These are phyloP conservation scores for Montipora capitata DNA, from an alignment of 92 coral and sea anemone genomes.

Conservation along the genomic window DNA sequence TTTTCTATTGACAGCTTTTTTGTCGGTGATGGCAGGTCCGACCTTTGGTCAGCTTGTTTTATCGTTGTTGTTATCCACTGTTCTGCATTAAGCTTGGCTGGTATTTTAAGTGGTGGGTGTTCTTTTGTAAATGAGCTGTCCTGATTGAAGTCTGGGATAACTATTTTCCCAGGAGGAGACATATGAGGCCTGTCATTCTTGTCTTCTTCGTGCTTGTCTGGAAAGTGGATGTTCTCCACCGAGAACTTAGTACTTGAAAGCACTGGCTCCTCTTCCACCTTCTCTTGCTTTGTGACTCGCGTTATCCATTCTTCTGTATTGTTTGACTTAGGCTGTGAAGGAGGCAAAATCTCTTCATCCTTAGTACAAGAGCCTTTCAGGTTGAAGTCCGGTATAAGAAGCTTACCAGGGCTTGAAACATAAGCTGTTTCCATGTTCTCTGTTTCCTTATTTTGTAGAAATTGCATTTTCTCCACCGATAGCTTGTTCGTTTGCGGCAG, in stretches of 20 bases:
- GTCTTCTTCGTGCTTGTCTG: not conserved
- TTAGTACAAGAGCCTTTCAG: not conserved
- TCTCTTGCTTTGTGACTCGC: not conserved
- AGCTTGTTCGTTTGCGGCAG: slow-evolving; percentile 2
- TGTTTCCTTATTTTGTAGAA: not conserved
- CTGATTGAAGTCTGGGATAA: slow-evolving; percentile 6
- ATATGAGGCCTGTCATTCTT: not conserved
- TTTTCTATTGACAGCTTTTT: not conserved
- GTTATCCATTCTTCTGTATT: not conserved
- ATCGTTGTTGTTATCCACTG: slow-evolving; percentile 1
- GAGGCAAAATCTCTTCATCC: not conserved
- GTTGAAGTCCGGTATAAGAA: not conserved
- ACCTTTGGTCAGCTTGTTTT: not conserved
- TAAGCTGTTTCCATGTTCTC: not conserved
- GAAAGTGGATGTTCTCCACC: not conserved
- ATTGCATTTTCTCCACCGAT: slow-evolving; percentile 4
- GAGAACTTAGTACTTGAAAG: not conserved
- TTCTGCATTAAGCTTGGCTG: not conserved
- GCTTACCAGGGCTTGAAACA: not conserved
- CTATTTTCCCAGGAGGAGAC: not conserved
- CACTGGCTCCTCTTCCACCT: not conserved
- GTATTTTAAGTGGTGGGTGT: not conserved
- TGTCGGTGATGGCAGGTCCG: not conserved
- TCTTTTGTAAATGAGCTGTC: not conserved
- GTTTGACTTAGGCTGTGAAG: not conserved